These are phyloP conservation scores for Chromis chromis DNA, from an alignment of 2,797 vertebrate genomes.

Conservation along the genomic window DNA sequence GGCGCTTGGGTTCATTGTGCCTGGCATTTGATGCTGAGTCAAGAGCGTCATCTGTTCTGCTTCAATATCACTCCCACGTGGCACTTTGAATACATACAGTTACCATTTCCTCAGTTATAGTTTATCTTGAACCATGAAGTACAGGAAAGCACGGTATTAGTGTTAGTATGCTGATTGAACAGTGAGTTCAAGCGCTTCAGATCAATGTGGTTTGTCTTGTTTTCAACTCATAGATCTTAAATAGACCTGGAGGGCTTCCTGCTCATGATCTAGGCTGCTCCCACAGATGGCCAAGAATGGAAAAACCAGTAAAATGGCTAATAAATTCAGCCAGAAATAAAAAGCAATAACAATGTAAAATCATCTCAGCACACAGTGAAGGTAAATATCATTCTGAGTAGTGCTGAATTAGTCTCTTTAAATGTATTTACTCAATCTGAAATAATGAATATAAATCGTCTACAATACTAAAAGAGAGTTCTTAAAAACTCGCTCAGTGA, in stretches of 20 bases:
- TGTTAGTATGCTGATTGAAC: constrained; percentile 21
- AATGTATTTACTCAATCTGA: background rate
- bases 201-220: constrained; percentile 3
- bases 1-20: background rate
- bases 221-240: constrained; percentile 34
- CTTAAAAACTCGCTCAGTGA: background rate
- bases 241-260: constrained; percentile 37
- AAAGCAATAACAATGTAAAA: background rate
- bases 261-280: constrained; percentile 45
- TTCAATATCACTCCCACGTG: background rate
- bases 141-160: background rate
- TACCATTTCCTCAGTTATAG: background rate
- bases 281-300: constrained; percentile 39
- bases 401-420: background rate
- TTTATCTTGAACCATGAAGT: constrained; percentile 14
- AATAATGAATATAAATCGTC: too few relatives aligned
- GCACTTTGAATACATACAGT: background rate
- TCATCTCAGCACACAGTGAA: background rate
- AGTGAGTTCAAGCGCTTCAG: constrained; percentile 1
- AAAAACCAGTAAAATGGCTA: constrained; percentile 21
- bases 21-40: background rate
- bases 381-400: background rate
- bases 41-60: background rate
- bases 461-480: too few relatives aligned
- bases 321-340: background rate